Percentiles rank a stretch among this genome's conserved stretches.
phyloP scores from a whole-genome alignment of 2,797 vertebrate species.

The Selene dorsalis region DNA sequence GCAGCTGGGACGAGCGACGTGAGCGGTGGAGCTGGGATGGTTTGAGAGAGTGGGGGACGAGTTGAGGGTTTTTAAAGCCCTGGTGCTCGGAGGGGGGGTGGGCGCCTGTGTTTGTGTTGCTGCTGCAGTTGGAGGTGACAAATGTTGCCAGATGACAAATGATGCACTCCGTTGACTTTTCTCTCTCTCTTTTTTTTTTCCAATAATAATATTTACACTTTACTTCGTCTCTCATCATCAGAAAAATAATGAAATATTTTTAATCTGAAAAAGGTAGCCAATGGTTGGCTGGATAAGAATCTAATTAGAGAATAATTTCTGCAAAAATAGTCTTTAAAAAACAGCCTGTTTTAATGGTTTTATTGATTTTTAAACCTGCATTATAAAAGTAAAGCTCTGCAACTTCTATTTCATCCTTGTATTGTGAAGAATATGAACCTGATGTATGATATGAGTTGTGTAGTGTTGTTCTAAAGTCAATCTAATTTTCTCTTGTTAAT shows the following conservation, averaged over 20 bases:
- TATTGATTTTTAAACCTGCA: background rate
- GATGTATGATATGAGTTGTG: too few species aligned
- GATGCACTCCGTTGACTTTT: background rate
- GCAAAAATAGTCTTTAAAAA: too few species aligned
- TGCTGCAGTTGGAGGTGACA: background rate
- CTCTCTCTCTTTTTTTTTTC: too few species aligned
- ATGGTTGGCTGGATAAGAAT: too few species aligned
- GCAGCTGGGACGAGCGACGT: background rate
- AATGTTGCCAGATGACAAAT: conserved; percentile 1
- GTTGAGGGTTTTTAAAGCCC: conserved; percentile 16
- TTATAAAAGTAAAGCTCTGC: background rate
- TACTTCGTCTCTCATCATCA: too few species aligned
- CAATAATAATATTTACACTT: too few species aligned
- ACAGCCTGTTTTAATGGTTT: background rate
- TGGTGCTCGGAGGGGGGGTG: background rate
- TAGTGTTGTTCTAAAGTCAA: conserved; percentile 9
- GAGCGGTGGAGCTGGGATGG: too few species aligned
- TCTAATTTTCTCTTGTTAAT: conserved; percentile 42
- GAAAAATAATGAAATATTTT: too few species aligned
- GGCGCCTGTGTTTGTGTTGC: too few species aligned
- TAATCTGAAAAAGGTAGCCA: too few species aligned
- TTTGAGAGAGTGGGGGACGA: background rate
- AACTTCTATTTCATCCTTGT: background rate
- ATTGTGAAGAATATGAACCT: too few species aligned
- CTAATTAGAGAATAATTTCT: too few species aligned